phyloP scores from a whole-genome alignment of 2,113 vertebrate genomes.

The Mormyrus lacerda region DNA sequence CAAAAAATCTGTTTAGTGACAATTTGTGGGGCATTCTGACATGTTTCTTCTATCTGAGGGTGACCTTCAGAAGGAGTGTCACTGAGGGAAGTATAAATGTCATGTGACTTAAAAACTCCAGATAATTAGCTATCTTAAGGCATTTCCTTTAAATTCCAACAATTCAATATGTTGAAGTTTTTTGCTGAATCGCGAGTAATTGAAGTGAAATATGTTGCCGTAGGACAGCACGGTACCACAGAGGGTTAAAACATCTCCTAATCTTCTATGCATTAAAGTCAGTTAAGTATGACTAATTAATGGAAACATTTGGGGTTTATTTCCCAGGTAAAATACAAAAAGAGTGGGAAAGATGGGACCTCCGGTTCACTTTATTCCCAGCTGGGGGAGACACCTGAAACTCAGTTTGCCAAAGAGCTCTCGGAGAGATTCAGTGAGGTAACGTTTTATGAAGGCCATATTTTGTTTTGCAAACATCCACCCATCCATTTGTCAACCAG shows the following conservation, averaged over 20 bases:
- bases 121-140: too few species aligned
- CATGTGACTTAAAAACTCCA: too few species aligned
- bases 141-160: too few species aligned
- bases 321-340: slow-evolving; percentile 34
- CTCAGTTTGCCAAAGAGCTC: slow-evolving; percentile 44
- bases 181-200: not conserved
- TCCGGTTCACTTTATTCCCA: slow-evolving; percentile 37
- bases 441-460: not conserved
- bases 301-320: not conserved
- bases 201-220: not conserved
- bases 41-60: not conserved
- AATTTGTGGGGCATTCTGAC: not conserved
- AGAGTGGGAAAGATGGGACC: slow-evolving; percentile 33
- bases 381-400: slow-evolving; percentile 46
- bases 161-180: not conserved
- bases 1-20: not conserved
- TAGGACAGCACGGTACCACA: not conserved
- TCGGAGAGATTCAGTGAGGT: slow-evolving; percentile 49
- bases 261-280: not conserved
- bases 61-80: not conserved
- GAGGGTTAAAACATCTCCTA: not conserved
- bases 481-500: not conserved
- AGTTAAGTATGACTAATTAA: not conserved
- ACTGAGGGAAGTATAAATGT: not conserved
- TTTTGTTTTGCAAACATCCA: not conserved